A percentile compares a stretch with the other conserved stretches of the same genome.
These are phyloP conservation scores for Verasper variegatus DNA, from an alignment of 2,113 vertebrate species.

Conservation along the genomic window DNA sequence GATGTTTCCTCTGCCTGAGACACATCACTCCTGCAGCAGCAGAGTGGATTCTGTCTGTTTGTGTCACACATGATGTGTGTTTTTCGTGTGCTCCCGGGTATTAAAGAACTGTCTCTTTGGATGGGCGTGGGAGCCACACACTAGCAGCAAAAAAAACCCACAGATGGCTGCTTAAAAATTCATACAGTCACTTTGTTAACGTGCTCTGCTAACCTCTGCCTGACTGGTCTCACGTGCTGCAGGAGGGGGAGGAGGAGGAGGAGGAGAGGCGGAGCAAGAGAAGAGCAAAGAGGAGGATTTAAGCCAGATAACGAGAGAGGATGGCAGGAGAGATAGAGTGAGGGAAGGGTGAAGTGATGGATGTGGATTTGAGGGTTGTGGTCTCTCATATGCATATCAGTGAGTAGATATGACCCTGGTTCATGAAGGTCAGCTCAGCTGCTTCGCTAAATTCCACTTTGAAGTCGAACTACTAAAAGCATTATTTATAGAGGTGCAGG, in stretches of 20 bases:
- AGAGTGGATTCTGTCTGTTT: neutral
- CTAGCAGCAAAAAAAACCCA: neutral
- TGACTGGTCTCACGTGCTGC: slow-evolving; percentile 38
- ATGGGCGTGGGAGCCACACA: neutral
- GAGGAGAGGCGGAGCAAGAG: neutral
- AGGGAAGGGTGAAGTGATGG: neutral
- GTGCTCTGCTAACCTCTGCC: slow-evolving; percentile 26
- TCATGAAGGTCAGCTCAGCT: neutral
- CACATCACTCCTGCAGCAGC: neutral
- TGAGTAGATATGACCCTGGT: neutral
- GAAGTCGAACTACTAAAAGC: no score
- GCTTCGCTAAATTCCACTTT: neutral
- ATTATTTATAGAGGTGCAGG: no score
- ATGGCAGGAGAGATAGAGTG: neutral
- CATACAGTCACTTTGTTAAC: slow-evolving; percentile 47
- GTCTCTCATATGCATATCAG: neutral
- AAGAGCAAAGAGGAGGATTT: neutral
- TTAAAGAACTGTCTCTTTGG: slow-evolving; percentile 1
- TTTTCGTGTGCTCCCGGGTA: neutral
- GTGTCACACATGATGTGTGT: neutral
- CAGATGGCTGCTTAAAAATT: slow-evolving; percentile 58
- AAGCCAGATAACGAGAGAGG: neutral
- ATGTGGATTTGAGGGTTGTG: neutral
- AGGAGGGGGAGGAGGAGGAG: neutral
- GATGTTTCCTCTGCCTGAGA: neutral